Evolutionary conservation across 2,888 invertebrate species (phyloP).

Genomic region (Bhutanitis thaidina): DNA sequence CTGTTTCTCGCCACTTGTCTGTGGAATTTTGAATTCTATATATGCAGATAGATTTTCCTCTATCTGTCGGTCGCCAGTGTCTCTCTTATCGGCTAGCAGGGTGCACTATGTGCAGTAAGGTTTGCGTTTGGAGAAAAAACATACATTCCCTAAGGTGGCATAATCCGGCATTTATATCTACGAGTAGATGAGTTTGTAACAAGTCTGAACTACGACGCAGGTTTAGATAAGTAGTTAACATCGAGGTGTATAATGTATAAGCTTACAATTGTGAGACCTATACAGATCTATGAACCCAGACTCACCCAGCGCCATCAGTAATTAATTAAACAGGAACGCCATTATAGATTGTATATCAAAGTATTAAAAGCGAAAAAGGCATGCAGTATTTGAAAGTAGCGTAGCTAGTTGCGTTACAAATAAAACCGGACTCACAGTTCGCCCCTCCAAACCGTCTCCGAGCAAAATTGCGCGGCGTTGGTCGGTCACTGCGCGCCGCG

Average conservation of each 20-base stretch:
- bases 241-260: constrained; percentile 15
- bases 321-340: constrained; percentile 16
- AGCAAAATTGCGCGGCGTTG: constrained; percentile 56
- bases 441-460: constrained; percentile 58
- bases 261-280: constrained; percentile 20
- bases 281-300: constrained; percentile 18
- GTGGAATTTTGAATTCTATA: too few species aligned
- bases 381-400: constrained; percentile 22
- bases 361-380: constrained; percentile 23
- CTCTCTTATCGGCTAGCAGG: too few species aligned
- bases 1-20: too few species aligned
- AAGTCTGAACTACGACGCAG: constrained; percentile 23
- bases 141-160: too few species aligned
- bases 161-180: constrained; percentile 2
- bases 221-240: constrained; percentile 20
- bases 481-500: constrained; percentile 60
- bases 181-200: constrained; percentile 1
- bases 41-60: too few species aligned
- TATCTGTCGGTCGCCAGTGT: too few species aligned
- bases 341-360: constrained; percentile 14
- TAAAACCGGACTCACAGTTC: constrained; percentile 65
- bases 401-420: constrained; percentile 22
- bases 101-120: too few species aligned
- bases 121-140: too few species aligned
- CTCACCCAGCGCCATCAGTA: constrained; percentile 4